Percentiles rank a stretch among this genome's conserved stretches.
Conservation (phyloP, 2,113 vertebrate species). For the Sula dactylatra region DNA sequence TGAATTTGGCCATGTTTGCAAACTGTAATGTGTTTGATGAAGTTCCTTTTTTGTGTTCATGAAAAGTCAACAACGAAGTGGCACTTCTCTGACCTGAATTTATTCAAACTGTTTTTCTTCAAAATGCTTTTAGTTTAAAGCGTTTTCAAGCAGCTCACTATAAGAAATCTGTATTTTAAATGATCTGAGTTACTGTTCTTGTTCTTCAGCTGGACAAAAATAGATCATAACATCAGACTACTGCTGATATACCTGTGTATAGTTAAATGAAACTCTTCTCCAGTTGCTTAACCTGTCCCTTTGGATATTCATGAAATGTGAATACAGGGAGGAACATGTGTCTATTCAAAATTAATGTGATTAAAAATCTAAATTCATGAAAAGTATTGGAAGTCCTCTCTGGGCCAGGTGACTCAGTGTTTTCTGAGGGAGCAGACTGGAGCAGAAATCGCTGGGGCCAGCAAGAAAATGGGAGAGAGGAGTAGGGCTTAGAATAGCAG, state of each 20-base stretch:
- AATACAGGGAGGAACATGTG: neutral
- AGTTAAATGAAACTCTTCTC: neutral
- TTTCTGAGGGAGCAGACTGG: neutral
- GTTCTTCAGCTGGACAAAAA: neutral
- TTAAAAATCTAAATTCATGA: neutral
- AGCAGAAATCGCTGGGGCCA: neutral
- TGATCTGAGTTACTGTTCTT: neutral
- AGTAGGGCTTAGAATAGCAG: neutral
- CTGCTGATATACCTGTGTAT: neutral
- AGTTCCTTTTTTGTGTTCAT: neutral
- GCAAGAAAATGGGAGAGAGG: neutral
- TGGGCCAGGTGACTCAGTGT: neutral
- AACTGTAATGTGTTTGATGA: neutral
- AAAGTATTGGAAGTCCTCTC: neutral
- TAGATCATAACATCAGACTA: neutral
- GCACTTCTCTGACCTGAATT: neutral
- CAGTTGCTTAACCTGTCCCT: neutral
- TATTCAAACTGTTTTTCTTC: neutral
- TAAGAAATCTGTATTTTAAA: neutral
- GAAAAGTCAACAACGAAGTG: neutral
- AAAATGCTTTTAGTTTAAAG: neutral
- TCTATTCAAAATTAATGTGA: neutral
- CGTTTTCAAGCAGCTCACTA: neutral
- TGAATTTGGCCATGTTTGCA: neutral
- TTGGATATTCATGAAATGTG: neutral